Conservation (phyloP, 2,797 vertebrate species). For the Gallinago stenura region DNA sequence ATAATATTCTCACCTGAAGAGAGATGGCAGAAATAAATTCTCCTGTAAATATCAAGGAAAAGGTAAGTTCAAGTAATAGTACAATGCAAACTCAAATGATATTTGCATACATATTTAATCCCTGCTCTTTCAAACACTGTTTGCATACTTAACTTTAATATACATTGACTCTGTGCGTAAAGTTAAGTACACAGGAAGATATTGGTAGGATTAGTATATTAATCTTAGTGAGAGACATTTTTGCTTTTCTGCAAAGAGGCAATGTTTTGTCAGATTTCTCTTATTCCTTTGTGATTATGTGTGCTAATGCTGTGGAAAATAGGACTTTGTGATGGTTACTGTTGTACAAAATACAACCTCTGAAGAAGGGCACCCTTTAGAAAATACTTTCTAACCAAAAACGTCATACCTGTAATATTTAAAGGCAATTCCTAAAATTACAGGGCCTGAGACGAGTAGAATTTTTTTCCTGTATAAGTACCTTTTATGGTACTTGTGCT, state of each 20-base stretch:
- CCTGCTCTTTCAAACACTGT: not conserved
- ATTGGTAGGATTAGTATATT: not conserved
- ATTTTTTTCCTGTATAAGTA: not conserved
- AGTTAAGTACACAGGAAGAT: not conserved
- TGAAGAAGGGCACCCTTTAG: not conserved
- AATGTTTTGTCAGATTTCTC: not conserved
- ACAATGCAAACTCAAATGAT: not conserved
- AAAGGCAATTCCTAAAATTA: not conserved
- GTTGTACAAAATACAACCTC: not conserved
- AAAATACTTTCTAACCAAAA: not conserved
- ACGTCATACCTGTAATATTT: not conserved
- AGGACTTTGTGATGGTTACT: not conserved
- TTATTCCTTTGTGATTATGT: not conserved
- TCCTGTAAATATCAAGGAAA: conserved; percentile 83
- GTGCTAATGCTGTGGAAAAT: not conserved
- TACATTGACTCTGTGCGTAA: not conserved
- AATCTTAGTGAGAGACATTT: not conserved
- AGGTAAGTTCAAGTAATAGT: conserved; percentile 71
- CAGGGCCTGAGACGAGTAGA: not conserved
- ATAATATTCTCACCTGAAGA: conserved; percentile 22
- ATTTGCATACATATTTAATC: not conserved
- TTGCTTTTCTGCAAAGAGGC: not conserved
- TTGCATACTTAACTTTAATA: not conserved
- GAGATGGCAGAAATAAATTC: conserved; percentile 81
- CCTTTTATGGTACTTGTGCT: not conserved